Percentiles rank a stretch among this genome's conserved stretches.
Conservation (phyloP, 1,140 invertebrate genomes). For the Platorchestia sp. region DNA sequence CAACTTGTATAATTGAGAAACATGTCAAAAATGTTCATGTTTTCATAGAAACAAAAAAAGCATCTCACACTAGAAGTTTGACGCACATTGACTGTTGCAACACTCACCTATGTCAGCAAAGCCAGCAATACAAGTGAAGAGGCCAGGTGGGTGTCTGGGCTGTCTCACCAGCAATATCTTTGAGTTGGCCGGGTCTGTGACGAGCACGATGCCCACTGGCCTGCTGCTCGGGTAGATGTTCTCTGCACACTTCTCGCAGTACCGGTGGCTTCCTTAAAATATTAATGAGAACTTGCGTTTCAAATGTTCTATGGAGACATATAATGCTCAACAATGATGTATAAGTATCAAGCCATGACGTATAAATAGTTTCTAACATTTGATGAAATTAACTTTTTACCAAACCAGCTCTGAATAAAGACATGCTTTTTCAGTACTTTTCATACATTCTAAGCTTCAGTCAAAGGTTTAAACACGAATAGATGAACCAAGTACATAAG, state of each 20-base stretch:
- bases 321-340: not conserved
- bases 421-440: too few relatives aligned
- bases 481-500: too few relatives aligned
- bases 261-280: constrained; percentile 71
- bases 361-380: too few relatives aligned
- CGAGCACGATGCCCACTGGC: constrained; percentile 76
- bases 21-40: too few relatives aligned
- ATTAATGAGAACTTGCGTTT: not conserved
- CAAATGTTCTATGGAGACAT: not conserved
- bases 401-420: too few relatives aligned
- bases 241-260: constrained; percentile 68
- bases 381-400: too few relatives aligned
- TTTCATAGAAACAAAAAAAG: too few relatives aligned
- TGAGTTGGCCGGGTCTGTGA: constrained; percentile 72
- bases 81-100: too few relatives aligned
- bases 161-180: constrained; percentile 74
- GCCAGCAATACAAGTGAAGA: constrained; percentile 77
- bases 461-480: too few relatives aligned
- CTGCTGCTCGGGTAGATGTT: constrained; percentile 69
- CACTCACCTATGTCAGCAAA: constrained; percentile 75
- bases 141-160: constrained; percentile 73
- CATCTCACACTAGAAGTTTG: too few relatives aligned
- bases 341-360: not conserved
- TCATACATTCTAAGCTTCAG: too few relatives aligned
- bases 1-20: too few relatives aligned